Conservation (phyloP, 1,140 invertebrate species). For the Microplitis mediator region DNA sequence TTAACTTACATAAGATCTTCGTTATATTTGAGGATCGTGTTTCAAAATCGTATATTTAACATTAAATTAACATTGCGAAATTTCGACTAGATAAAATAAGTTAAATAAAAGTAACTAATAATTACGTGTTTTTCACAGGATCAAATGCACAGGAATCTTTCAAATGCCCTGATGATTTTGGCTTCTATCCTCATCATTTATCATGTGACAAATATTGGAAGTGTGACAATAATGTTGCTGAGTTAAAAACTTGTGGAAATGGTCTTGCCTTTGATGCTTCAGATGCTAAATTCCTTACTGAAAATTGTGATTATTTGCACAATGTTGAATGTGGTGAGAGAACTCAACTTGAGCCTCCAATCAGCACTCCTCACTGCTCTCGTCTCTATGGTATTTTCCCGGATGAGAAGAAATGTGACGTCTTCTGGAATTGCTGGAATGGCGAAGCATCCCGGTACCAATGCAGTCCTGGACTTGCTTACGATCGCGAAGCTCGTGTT, state of each 20-base stretch:
- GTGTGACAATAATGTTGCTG: slow-evolving; percentile 86
- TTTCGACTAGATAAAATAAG: background rate
- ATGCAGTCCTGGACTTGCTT: slow-evolving; percentile 91
- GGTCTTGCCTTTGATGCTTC: slow-evolving; percentile 89
- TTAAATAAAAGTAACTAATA: background rate
- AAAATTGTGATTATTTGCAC: slow-evolving; percentile 95
- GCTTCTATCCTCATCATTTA: slow-evolving; percentile 87
- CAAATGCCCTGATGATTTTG: slow-evolving; percentile 93
- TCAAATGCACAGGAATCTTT: slow-evolving; percentile 76
- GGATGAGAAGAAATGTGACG: slow-evolving; percentile 86
- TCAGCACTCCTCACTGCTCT: slow-evolving; percentile 83
- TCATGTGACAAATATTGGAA: slow-evolving; percentile 97
- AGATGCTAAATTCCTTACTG: slow-evolving; percentile 86
- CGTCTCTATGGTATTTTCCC: slow-evolving; percentile 92
- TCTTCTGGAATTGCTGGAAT: slow-evolving; percentile 97
- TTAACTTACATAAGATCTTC: background rate
- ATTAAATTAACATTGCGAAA: background rate
- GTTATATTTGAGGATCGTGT: background rate
- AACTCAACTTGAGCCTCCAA: slow-evolving; percentile 82
- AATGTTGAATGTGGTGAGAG: slow-evolving; percentile 94
- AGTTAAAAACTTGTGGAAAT: slow-evolving; percentile 92
- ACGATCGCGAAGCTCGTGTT: slow-evolving; percentile 88
- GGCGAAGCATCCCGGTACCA: slow-evolving; percentile 91
- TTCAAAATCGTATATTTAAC: background rate
- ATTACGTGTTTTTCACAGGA: slow-evolving; percentile 62